Evolutionary conservation across 1,140 invertebrate genomes (phyloP), one percentile per base, ranked within the genome.

Genomic region (Trichonephila inaurata): DNA sequence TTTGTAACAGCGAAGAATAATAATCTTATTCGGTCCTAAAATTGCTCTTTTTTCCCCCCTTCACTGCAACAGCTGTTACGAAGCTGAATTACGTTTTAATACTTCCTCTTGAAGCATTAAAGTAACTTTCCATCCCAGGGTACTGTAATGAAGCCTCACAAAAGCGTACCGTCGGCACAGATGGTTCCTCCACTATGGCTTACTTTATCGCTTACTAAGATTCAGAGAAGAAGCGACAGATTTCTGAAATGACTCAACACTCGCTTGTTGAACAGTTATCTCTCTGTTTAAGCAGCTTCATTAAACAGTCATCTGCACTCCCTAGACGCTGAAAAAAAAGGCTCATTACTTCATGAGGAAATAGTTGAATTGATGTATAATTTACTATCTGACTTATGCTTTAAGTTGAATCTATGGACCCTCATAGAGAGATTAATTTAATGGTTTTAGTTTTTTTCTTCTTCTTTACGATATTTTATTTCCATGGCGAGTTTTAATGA

Each of bases 181-280:
- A 85, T 85, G 82, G 44, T 28, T 19, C 44, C n/a, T n/a, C n/a
- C n/a, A n/a, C n/a, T n/a, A 85, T 85, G 8, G 21, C n/a, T 85
- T 85, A 19, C 82, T 60, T 85, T 85, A 85, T 85, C 82, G 58
- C 82, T 85, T 60, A 85, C 58, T 60, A 16, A 58, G 82, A 85
- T 60, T 85, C 58, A n/a, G 44, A 12, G 24, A 61, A 85, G 44
- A 19, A 19, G 82, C 33, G 19, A 60, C 82, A 85, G 82, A 12
- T 85, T 85, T 85, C n/a, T 77, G 28, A 6, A 77, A 77, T 77
- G 69, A 33, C 69, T 77, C 18, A 14, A 33, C 28, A 14, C 69
- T 40, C 28, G 28, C 14, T 40, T 40, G 69, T 28, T 77, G 24
- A 77, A 16, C 69, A 33, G 12, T 16, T 24, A 33, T 24, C 28